Evolutionary conservation across 2,888 invertebrate species (phyloP).

Genomic region (Apamea epomidion): DNA sequence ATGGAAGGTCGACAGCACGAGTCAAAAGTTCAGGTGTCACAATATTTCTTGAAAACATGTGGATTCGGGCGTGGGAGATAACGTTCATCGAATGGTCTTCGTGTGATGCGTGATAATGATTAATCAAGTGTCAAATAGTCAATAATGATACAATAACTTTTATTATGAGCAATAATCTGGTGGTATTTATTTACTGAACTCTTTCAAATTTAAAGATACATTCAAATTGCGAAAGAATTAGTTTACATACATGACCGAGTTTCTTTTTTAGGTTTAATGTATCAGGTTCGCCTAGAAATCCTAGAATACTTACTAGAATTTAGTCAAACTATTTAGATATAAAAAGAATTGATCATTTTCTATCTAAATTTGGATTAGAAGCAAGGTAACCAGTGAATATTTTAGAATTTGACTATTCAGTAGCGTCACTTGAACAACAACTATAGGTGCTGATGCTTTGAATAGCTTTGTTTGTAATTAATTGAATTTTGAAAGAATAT

Average conservation of each 20-base stretch:
- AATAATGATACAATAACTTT: conserved; percentile 43
- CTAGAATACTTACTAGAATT: neutral
- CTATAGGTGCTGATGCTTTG: neutral
- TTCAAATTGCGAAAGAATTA: conserved; percentile 6
- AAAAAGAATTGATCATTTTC: too few species aligned
- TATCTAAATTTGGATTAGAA: conserved; percentile 1
- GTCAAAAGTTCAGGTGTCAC: conserved; percentile 46
- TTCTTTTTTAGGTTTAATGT: neutral
- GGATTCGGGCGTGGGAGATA: conserved; percentile 45
- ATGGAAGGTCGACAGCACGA: conserved; percentile 18
- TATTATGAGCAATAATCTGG: neutral
- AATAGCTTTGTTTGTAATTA: neutral
- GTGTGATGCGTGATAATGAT: conserved; percentile 54
- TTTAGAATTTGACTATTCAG: conserved; percentile 8
- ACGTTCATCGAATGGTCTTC: conserved; percentile 43
- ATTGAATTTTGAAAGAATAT: neutral
- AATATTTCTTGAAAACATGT: conserved; percentile 24
- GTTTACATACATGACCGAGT: neutral
- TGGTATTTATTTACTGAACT: neutral
- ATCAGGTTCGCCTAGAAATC: neutral
- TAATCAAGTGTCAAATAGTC: conserved; percentile 50
- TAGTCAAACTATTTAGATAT: conserved; percentile 2
- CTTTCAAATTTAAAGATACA: neutral
- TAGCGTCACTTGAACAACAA: neutral
- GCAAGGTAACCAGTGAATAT: conserved; percentile 8